Percentiles rank a stretch among this genome's conserved stretches.
phyloP scores from a whole-genome alignment of 2,113 vertebrate species.

The Pyrgilauda ruficollis region DNA sequence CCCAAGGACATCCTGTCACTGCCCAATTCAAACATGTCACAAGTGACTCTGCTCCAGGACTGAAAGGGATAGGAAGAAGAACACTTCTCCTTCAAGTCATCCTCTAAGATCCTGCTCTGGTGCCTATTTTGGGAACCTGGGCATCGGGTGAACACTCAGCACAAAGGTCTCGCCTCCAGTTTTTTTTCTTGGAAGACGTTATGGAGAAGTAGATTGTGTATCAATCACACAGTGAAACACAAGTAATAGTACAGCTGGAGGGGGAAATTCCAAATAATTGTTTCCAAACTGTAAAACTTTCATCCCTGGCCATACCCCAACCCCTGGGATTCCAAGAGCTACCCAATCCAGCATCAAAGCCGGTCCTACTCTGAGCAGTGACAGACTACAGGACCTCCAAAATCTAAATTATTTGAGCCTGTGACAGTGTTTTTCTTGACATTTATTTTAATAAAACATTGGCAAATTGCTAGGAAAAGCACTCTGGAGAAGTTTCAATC shows the following conservation, averaged over 20 bases:
- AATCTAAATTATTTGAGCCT: background rate
- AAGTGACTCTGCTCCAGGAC: background rate
- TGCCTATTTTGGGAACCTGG: background rate
- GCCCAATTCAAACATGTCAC: rapidly evolving
- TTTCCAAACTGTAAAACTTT: background rate
- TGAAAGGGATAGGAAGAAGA: background rate
- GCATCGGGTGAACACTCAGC: background rate
- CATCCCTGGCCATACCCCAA: background rate
- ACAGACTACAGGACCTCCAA: background rate
- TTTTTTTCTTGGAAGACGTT: background rate
- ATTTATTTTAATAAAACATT: background rate
- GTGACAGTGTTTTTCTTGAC: background rate
- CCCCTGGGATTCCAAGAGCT: background rate
- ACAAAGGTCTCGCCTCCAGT: background rate
- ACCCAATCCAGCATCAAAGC: background rate
- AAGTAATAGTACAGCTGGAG: background rate
- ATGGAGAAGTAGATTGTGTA: rapidly evolving
- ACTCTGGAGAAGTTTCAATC: background rate
- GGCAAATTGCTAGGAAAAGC: background rate
- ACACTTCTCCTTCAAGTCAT: background rate
- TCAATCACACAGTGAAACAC: background rate
- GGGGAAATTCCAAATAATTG: background rate
- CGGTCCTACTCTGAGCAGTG: background rate
- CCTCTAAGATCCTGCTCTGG: background rate
- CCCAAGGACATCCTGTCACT: background rate